Base-by-base conservation (phyloP, 2,113 vertebrate genomes). In the Cygnus buccinator region DNA sequence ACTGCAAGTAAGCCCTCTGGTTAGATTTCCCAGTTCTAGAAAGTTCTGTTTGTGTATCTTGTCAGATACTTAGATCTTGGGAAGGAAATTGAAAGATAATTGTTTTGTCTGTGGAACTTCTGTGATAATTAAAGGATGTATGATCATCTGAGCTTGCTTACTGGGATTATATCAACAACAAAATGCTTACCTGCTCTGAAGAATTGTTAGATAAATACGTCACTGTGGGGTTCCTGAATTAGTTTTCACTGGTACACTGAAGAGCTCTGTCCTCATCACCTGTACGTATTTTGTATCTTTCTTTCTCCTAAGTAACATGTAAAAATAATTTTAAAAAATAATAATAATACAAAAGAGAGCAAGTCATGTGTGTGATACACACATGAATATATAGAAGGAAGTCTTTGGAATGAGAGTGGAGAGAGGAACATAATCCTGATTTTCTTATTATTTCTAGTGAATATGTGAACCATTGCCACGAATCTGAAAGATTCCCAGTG, bases 61-160 rank as follows among this genome's bases (percentile, higher is more conserved):
- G 3, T 43, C n/a, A 73, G 19, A 22, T 75, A 75, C n/a, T 52
- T 74, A 17, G 7, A 67, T 28, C 25, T 25, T 62, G 41, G 23
- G 37, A n/a, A 88, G 63, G 37, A 71, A 88, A 81, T 76, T 10
- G 74, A 87, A 82, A 94, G 25, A 39, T 71, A 94, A 84, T 87
- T 66, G 62, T 78, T 80, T 76, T 70, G 76, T 78, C 68, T 87
- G 59, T 16, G 90, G 89, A 86, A 86, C 33, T 94, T 46, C 10
- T 57, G 25, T 75, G 46, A 52, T 78, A 81, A 78, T 89, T 81
- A 86, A 59, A 59, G 37, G n/a, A 63, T 76, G 41, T 12, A 17
- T 7, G 29, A 72, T 52, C 37, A 77, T 48, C 57, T 81, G 68
- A 84, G 41, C 59, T 39, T 78, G 14, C 26, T 89, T 87, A 21